Conservation (phyloP, 2,797 vertebrate genomes). For the Myiothlypis coronata region DNA sequence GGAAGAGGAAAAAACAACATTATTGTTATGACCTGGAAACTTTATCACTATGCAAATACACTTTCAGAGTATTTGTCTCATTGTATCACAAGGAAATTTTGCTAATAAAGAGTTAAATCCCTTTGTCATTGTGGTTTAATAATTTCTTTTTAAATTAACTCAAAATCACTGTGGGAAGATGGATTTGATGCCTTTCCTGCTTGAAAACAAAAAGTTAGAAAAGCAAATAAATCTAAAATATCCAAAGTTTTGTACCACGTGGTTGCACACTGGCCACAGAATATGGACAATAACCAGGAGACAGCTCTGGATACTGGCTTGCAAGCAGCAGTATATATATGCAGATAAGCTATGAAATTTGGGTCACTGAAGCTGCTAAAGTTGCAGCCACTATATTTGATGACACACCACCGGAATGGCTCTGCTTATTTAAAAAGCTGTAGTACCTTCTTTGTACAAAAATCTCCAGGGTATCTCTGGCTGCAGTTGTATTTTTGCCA, state of each 20-base stretch:
- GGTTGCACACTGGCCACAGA: not conserved
- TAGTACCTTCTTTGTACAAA: not conserved
- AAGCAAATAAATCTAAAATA: not conserved
- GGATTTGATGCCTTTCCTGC: not conserved
- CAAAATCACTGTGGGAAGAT: not conserved
- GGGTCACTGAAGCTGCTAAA: not conserved
- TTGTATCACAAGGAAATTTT: fast-evolving
- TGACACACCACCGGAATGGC: not conserved
- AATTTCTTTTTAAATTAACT: not conserved
- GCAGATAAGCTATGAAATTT: not conserved
- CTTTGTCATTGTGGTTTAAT: not conserved
- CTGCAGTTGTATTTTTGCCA: not conserved
- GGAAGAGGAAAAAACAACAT: not conserved
- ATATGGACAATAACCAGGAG: not conserved
- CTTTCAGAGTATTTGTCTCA: not conserved
- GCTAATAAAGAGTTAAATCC: not conserved
- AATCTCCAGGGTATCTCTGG: not conserved
- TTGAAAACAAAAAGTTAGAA: not conserved
- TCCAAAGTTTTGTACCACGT: not conserved
- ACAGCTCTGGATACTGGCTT: not conserved
- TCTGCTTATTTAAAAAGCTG: not conserved
- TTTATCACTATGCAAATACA: not conserved
- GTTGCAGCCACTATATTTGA: not conserved
- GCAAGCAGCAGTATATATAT: not conserved
- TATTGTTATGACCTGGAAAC: not conserved